Evolutionary conservation across 2,888 invertebrate genomes (phyloP), one percentile per base, ranked within the genome.

Genomic region (Drosophila borborema): DNA sequence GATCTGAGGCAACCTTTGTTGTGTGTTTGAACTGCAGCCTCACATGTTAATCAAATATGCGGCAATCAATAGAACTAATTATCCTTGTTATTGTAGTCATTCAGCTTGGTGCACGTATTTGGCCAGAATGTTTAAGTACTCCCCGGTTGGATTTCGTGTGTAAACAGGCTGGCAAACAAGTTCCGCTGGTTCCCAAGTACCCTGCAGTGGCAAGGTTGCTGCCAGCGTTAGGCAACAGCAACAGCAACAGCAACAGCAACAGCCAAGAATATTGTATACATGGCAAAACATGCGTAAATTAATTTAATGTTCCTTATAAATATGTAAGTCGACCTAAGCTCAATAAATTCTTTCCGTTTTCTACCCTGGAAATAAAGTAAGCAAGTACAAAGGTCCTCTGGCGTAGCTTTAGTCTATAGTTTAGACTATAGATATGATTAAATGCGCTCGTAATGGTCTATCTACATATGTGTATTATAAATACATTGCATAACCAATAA

Each of bases 261-360:
- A 49, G 58, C 74, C 59, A 61, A 64, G 70, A 66, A 55, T 63
- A 75, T 72, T 72, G 76, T 72, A 64, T 68, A 75, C 73, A 79
- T 54, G 75, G 79, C 69, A 85, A 80, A 90, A 79, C 90, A 84
- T 84, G 84, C 85, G 89, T 86, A 88, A 88, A 89, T 88, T 88
- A 90, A 88, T 88, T 88, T 89, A 89, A 88, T 90, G 87, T 84
- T 74, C 79, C 89, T 84, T 86, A 88, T 88, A 88, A 88, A 88
- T 88, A 88, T 88, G 81, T 89, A 90, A 81, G 89, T 75, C 77
- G 82, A 68, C 60, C 55, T 69, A 48, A 58, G 88, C 75, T 78
- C 89, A 80, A 87, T 88, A 86, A 83, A 86, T 86, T 80, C 69
- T 54, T 78, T 73, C 62, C 60, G 59, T 68, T 49, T 12, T 18